A percentile compares a stretch with the other conserved stretches of the same genome.
These are phyloP conservation scores for Macrosiphum euphorbiae DNA, from an alignment of 2,888 invertebrate genomes.

Conservation along the genomic window DNA sequence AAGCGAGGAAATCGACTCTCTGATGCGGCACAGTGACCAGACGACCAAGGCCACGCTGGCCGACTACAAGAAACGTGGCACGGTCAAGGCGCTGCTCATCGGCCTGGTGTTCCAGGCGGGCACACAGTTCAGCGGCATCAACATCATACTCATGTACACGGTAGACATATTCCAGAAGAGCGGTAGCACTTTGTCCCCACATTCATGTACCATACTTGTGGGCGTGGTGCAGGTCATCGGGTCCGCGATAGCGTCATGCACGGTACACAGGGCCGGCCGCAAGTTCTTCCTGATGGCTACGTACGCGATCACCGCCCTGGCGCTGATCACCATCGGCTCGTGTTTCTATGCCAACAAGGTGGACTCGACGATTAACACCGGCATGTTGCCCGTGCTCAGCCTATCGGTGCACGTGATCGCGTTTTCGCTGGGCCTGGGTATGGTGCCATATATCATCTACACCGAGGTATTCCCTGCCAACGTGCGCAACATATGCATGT, in stretches of 20 bases:
- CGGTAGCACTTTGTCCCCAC: conserved; percentile 68
- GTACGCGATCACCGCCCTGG: conserved; percentile 69
- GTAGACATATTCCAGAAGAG: conserved; percentile 69
- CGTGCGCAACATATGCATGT: conserved; percentile 71
- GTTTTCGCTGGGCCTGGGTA: conserved; percentile 72
- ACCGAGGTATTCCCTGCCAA: conserved; percentile 72
- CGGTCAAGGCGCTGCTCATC: conserved; percentile 70
- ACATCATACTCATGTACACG: conserved; percentile 71
- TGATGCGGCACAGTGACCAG: conserved; percentile 65
- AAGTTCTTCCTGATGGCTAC: conserved; percentile 71
- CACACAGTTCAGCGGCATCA: conserved; percentile 72
- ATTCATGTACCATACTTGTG: conserved; percentile 71
- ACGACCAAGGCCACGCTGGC: conserved; percentile 63
- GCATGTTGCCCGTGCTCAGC: conserved; percentile 71
- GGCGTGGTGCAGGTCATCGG: conserved; percentile 70
- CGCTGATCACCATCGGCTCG: conserved; percentile 69
- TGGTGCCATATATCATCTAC: conserved; percentile 71
- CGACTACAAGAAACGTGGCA: conserved; percentile 51
- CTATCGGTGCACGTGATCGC: conserved; percentile 71
- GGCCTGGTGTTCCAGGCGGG: conserved; percentile 70
- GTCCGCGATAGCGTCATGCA: conserved; percentile 68
- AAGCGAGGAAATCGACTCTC: conserved; percentile 65
- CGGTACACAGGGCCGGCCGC: conserved; percentile 71
- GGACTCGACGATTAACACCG: conserved; percentile 49
- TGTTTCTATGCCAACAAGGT: conserved; percentile 68